Evolutionary conservation across 2,797 vertebrate genomes (phyloP), one percentile per base, ranked within the genome.

Genomic region (Sebastes steindachneri): DNA sequence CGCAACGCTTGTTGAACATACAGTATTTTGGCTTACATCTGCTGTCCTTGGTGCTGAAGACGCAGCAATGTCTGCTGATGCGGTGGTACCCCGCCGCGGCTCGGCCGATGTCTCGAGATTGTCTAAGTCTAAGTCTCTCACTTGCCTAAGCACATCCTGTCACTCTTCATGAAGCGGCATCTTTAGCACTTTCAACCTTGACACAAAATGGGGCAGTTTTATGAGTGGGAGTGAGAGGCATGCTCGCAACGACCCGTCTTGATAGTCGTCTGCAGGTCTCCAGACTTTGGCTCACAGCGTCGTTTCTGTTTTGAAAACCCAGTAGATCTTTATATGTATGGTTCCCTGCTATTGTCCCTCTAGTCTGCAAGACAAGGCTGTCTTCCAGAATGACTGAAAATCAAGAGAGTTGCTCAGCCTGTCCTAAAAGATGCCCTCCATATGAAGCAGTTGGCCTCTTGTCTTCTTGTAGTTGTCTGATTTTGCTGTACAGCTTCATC

Each of bases 361-460:
- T 45, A 45, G 41, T 45, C 41, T 45, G 0, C 14, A 45, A 17
- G 14, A 45, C 41, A 1, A 37, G 28, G 23, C 66, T 29, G 29
- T 68, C 65, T 71, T 25, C 23, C 48, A 63, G 8, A 45, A 10
- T 41, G 69, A 77, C 63, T 79, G 75, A 23, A 85, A 82, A 84
- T 87, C 86, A 75, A 68, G 62, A 4, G 23, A 35, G 69, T 28
- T 21, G 58, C 11, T 73, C 25, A 45, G 51, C 48, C 9, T 55
- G 69, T 71, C 62, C 25, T 35, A 9, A 59, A 63, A 29, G 66
- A 66, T 45, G 25, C 11, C 63, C 68, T 77, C 28, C 45, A 69
- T 25, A 23, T 74, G 41, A 73, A 70, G 19, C 26, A 23, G 28
- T 14, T 31, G 57, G 26, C 67, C 33, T 60, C 31, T 19, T 19